Conservation (phyloP, 53 echinoderm and acorn worm species). For the Apostichopus leukothele region DNA sequence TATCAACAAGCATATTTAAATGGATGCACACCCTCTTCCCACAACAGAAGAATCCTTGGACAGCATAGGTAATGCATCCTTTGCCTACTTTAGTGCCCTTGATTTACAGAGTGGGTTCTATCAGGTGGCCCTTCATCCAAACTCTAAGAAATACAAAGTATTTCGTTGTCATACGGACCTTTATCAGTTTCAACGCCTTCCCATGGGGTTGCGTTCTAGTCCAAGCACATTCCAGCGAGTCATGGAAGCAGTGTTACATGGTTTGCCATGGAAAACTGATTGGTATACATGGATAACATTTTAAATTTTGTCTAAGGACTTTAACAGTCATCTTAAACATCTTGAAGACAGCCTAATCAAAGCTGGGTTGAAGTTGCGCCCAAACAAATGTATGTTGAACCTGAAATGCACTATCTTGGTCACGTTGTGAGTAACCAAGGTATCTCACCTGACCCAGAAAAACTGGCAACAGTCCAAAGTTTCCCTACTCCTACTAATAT, state of each 20-base stretch:
- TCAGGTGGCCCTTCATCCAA: constrained; percentile 52
- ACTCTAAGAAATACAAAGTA: constrained; percentile 45
- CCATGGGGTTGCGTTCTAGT: constrained; percentile 49
- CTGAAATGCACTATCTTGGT: constrained; percentile 8
- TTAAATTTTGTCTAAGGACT: constrained; percentile 22
- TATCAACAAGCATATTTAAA: constrained; percentile 46
- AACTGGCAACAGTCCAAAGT: background rate
- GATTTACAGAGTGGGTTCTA: constrained; percentile 57
- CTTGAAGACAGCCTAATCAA: background rate
- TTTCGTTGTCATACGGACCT: constrained; percentile 50
- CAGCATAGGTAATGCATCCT: background rate
- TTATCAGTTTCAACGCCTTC: constrained; percentile 44
- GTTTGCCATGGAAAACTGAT: no score
- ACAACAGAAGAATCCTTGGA: constrained; percentile 47
- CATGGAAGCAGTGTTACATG: constrained; percentile 35
- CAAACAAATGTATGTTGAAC: constrained; percentile 6
- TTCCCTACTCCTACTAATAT: background rate
- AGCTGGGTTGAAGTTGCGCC: background rate
- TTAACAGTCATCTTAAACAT: constrained; percentile 26
- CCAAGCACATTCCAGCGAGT: constrained; percentile 44
- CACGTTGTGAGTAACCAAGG: background rate
- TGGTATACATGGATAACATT: constrained; percentile 46
- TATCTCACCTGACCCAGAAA: constrained; percentile 15
- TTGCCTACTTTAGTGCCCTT: constrained; percentile 36
- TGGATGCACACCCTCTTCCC: constrained; percentile 38